Percentiles rank a stretch among this genome's conserved stretches.
Conservation (phyloP, 2,113 vertebrate genomes). For the Leucoraja erinaceus region DNA sequence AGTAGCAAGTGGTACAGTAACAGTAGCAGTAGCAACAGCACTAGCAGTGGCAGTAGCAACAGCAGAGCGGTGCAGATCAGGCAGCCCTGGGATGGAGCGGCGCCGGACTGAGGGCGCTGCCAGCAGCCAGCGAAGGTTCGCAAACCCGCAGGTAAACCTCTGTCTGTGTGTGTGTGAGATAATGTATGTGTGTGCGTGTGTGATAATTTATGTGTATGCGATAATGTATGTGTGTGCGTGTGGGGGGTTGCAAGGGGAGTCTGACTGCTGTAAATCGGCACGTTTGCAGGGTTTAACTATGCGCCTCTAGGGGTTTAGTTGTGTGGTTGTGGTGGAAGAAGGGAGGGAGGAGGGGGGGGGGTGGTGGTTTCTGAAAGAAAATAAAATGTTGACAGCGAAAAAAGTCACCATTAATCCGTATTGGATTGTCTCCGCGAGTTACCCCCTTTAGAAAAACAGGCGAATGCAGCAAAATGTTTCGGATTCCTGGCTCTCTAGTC, state of each 20-base stretch:
- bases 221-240: too few species aligned
- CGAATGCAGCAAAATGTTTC: background rate
- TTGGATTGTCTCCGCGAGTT: background rate
- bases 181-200: too few species aligned
- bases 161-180: too few species aligned
- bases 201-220: too few species aligned
- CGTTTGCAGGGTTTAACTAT: background rate
- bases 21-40: background rate
- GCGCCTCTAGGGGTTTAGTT: background rate
- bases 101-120: background rate
- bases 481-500: background rate
- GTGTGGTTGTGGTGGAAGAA: too few species aligned
- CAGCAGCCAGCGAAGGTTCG: slow-evolving; percentile 27
- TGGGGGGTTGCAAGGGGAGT: background rate
- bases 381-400: background rate
- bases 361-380: background rate
- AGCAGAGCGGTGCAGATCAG: background rate
- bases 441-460: background rate
- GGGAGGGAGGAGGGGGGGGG: too few species aligned
- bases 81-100: background rate
- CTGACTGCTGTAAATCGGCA: background rate
- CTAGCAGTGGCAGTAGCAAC: background rate
- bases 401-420: background rate
- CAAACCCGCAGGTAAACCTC: slow-evolving; percentile 11
- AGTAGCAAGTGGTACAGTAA: too few species aligned